Evolutionary conservation across 1,140 invertebrate species (phyloP).

Genomic region (Drosophila pandora): DNA sequence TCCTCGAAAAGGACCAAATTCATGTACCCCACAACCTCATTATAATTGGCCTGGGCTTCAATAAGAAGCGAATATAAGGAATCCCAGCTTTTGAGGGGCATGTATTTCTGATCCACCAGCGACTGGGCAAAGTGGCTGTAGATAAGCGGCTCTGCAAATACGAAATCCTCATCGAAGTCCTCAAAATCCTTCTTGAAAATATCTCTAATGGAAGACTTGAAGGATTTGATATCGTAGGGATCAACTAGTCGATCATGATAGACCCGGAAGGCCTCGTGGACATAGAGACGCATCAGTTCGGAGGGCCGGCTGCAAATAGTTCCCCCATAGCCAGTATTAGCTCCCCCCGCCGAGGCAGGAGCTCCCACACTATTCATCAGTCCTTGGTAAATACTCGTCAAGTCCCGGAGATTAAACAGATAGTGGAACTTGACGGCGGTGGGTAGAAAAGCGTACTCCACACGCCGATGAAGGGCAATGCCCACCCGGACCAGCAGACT

Average conservation of each 20-base stretch:
- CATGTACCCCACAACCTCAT: slow-evolving; percentile 94
- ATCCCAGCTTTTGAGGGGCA: slow-evolving; percentile 90
- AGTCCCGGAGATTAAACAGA: slow-evolving; percentile 95
- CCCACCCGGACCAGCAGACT: slow-evolving; percentile 90
- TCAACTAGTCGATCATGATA: slow-evolving; percentile 96
- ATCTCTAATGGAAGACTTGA: slow-evolving; percentile 90
- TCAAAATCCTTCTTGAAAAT: slow-evolving; percentile 95
- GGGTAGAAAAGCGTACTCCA: slow-evolving; percentile 92
- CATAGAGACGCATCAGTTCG: slow-evolving; percentile 92
- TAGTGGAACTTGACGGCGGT: slow-evolving; percentile 98
- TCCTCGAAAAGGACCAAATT: slow-evolving; percentile 98
- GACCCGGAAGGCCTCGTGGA: slow-evolving; percentile 95
- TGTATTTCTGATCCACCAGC: slow-evolving; percentile 96
- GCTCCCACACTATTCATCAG: slow-evolving; percentile 83
- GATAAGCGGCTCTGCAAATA: slow-evolving; percentile 91
- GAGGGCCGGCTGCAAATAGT: slow-evolving; percentile 87
- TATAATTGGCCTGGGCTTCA: slow-evolving; percentile 94
- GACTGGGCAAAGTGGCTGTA: slow-evolving; percentile 97
- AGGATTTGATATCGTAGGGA: slow-evolving; percentile 90
- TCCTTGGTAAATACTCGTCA: slow-evolving; percentile 94
- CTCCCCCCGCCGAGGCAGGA: slow-evolving; percentile 37
- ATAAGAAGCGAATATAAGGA: slow-evolving; percentile 90
- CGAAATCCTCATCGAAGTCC: slow-evolving; percentile 88
- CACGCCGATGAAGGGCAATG: slow-evolving; percentile 90
- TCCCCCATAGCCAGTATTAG: slow-evolving; percentile 67